Percentiles rank a stretch among this genome's conserved stretches.
Evolutionary conservation across 2,113 vertebrate genomes (phyloP).

Genomic region (Candoia aspera): DNA sequence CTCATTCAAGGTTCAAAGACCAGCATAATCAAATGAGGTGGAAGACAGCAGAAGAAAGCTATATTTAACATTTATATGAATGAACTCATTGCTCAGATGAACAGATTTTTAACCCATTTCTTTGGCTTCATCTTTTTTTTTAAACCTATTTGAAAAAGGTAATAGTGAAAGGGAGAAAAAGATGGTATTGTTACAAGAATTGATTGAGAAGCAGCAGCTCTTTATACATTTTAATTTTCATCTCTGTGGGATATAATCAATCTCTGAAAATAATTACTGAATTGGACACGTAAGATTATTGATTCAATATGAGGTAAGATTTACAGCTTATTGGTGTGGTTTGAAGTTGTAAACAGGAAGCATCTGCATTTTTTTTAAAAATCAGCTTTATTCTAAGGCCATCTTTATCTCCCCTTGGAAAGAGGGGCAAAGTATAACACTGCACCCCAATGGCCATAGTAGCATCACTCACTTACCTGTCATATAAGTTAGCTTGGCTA

Average conservation of each 20-base stretch:
- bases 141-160: not conserved
- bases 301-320: constrained; percentile 32
- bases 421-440: no score
- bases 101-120: not conserved
- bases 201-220: constrained; percentile 23
- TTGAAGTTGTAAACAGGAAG: not conserved
- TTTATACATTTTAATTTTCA: constrained; percentile 36
- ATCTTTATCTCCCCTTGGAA: not conserved
- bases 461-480: not conserved
- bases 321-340: not conserved
- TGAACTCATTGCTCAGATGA: not conserved
- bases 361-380: not conserved
- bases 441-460: not conserved
- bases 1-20: not conserved
- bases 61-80: not conserved
- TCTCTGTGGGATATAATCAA: constrained; percentile 9
- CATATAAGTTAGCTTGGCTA: not conserved
- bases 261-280: constrained; percentile 36
- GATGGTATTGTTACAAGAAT: constrained; percentile 2
- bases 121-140: not conserved
- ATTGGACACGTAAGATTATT: constrained; percentile 30
- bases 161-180: not conserved
- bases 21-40: not conserved
- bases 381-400: not conserved
- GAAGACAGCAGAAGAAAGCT: not conserved